These are phyloP conservation scores for Deroptyus accipitrinus DNA, from an alignment of 2,113 vertebrate genomes.

Conservation along the genomic window DNA sequence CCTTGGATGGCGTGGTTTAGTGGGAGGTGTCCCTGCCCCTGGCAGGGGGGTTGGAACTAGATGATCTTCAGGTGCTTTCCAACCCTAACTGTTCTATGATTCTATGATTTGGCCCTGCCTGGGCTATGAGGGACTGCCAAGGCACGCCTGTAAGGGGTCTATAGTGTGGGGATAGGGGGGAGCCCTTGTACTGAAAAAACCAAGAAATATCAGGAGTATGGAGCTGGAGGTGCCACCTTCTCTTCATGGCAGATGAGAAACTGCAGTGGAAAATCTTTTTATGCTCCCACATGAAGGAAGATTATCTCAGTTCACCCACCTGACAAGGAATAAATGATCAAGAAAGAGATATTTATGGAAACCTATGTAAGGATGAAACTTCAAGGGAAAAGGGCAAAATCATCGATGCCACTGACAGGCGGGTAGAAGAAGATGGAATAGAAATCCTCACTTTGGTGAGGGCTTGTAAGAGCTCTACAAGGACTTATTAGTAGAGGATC, in stretches of 20 bases:
- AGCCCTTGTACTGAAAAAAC: not conserved
- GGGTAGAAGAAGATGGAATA: not conserved
- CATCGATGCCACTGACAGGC: not conserved
- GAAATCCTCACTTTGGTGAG: not conserved
- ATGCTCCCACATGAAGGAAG: constrained; percentile 43
- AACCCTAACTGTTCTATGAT: no score
- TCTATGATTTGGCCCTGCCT: not conserved
- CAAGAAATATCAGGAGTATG: not conserved
- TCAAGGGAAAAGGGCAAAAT: constrained; percentile 42
- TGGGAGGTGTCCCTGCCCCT: no score
- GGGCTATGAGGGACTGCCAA: not conserved
- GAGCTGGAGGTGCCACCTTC: not conserved
- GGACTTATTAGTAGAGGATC: not conserved
- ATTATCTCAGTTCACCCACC: constrained; percentile 60
- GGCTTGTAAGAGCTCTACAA: not conserved
- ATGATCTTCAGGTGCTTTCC: no score
- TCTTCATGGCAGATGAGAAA: not conserved
- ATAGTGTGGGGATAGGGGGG: not conserved
- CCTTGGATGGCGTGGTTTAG: no score
- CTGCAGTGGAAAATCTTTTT: constrained; percentile 48
- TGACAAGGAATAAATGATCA: constrained; percentile 52
- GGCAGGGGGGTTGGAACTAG: no score
- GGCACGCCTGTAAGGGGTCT: not conserved
- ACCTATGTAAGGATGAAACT: not conserved
- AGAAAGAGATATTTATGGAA: constrained; percentile 56